phyloP scores from a whole-genome alignment of 2,113 vertebrate genomes.

The Phodopus roborovskii region DNA sequence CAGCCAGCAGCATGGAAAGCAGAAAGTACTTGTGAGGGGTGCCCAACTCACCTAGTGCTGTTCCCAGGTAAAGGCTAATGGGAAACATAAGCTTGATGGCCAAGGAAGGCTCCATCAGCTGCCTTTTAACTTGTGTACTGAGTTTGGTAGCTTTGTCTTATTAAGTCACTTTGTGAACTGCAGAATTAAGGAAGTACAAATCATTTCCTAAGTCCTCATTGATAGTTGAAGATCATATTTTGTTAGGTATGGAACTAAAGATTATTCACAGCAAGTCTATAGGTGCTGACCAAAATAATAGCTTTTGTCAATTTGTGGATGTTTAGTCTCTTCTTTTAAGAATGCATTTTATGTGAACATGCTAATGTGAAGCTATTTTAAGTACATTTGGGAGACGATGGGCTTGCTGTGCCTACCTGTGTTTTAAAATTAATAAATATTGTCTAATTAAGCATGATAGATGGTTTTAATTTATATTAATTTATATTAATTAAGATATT shows the following conservation, averaged over 20 bases:
- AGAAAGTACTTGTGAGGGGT: not conserved
- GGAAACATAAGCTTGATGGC: not conserved
- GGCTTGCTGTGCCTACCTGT: slow-evolving; percentile 51
- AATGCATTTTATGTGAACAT: slow-evolving; percentile 1
- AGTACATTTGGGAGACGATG: slow-evolving; percentile 8
- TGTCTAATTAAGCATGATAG: slow-evolving; percentile 52
- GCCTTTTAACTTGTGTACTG: slow-evolving; percentile 19
- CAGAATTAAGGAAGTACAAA: slow-evolving; percentile 52
- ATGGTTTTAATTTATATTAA: slow-evolving; percentile 55
- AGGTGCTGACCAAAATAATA: slow-evolving; percentile 43
- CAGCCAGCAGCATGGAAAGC: not conserved
- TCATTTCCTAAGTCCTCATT: not conserved
- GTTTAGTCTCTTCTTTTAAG: slow-evolving; percentile 23
- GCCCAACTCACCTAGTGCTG: not conserved
- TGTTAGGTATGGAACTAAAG: not conserved
- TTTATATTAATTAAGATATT: slow-evolving; percentile 42
- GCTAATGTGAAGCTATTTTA: slow-evolving; percentile 38
- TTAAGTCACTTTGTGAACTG: slow-evolving; percentile 29
- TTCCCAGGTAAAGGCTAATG: slow-evolving; percentile 38
- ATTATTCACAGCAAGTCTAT: slow-evolving; percentile 22
- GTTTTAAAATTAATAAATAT: slow-evolving; percentile 72
- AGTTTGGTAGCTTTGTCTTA: slow-evolving; percentile 19
- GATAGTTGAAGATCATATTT: slow-evolving; percentile 26
- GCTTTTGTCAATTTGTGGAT: not conserved
- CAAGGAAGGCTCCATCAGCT: not conserved